These are phyloP conservation scores for Gymnobelideus leadbeateri DNA, from an alignment of 2,113 vertebrate species.

Conservation along the genomic window DNA sequence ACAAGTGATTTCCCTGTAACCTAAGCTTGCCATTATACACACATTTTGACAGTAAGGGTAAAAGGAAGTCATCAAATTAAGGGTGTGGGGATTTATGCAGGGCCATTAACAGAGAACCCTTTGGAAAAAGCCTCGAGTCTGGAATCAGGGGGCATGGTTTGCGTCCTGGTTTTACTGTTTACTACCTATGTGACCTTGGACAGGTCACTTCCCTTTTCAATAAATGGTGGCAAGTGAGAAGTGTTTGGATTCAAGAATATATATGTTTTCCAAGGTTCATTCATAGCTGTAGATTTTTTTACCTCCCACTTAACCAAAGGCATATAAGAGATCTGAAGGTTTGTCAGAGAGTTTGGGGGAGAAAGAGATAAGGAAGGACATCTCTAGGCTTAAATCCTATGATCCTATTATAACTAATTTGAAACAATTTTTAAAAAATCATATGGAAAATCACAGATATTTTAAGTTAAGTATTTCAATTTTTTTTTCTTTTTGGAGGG, in stretches of 20 bases:
- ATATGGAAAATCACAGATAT: neutral
- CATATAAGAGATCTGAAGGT: neutral
- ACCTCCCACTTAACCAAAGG: neutral
- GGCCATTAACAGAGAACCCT: neutral
- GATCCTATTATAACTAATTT: neutral
- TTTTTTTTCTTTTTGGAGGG: neutral
- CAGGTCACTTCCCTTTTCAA: neutral
- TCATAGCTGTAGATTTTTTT: neutral
- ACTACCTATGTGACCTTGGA: neutral
- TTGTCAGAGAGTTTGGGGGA: neutral
- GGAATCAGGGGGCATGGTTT: neutral
- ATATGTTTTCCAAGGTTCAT: neutral
- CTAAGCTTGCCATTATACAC: neutral
- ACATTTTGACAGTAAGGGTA: neutral
- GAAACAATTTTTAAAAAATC: neutral
- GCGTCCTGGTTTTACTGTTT: neutral
- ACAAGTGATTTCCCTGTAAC: neutral
- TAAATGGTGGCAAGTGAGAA: neutral
- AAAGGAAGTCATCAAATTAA: slow-evolving; percentile 24
- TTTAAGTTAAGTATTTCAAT: neutral
- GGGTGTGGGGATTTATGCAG: neutral
- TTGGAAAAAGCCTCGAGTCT: neutral
- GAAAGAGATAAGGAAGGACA: neutral
- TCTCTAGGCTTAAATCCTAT: neutral
- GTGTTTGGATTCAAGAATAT: neutral